Evolutionary conservation across 2,888 invertebrate genomes (phyloP).

Genomic region (Falcaria lacertinaria): DNA sequence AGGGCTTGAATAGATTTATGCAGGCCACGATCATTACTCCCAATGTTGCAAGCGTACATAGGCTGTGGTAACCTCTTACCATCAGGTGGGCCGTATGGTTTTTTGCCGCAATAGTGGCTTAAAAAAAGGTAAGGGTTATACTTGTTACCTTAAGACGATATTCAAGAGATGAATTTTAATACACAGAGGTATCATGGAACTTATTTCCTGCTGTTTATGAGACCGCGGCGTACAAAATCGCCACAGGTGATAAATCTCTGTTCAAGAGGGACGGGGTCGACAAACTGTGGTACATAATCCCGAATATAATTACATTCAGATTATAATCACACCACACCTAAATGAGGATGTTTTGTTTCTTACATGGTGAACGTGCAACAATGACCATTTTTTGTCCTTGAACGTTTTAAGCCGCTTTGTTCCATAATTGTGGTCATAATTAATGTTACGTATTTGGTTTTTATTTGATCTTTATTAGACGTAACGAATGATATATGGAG

Average conservation of each 20-base stretch:
- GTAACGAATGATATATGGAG: not conserved
- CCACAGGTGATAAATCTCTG: slow-evolving; percentile 12
- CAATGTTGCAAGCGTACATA: no score
- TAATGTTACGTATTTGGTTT: slow-evolving; percentile 1
- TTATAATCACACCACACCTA: slow-evolving; percentile 47
- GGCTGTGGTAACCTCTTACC: no score
- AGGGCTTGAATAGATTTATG: no score
- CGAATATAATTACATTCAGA: slow-evolving; percentile 60
- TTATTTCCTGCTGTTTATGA: no score
- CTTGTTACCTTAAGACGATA: no score
- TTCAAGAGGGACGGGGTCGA: slow-evolving; percentile 26
- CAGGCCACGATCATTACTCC: no score
- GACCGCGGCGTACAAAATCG: not conserved
- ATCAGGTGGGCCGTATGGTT: no score
- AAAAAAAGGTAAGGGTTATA: no score
- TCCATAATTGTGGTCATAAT: slow-evolving; percentile 21
- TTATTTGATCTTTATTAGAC: slow-evolving; percentile 3
- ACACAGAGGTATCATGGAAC: no score
- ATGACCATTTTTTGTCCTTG: slow-evolving; percentile 36
- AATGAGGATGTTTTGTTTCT: slow-evolving; percentile 62
- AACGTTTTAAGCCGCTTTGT: slow-evolving; percentile 36
- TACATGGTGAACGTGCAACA: slow-evolving; percentile 26
- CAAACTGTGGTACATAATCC: slow-evolving; percentile 40
- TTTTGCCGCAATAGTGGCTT: no score
- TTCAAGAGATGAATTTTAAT: no score